Base-by-base conservation (phyloP, 2,888 invertebrate genomes). In the Diachrysia chrysitis region DNA sequence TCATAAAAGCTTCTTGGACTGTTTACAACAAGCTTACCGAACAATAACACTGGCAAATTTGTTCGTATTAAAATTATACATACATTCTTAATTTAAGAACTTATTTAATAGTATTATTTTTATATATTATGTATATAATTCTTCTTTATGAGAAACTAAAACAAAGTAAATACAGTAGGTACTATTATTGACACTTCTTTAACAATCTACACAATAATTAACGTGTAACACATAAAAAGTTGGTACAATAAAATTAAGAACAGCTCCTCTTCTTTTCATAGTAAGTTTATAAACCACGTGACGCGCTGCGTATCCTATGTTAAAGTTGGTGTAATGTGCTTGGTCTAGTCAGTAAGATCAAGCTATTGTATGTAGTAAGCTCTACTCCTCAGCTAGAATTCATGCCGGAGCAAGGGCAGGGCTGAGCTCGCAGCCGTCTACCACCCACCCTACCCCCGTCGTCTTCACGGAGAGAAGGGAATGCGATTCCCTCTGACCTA, bases 401-500 rank as follows among this genome's bases (percentile, higher is more conserved):
- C 68, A 78, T 76, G 72, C 65, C 65, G 63, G 68, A 70, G 72
- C 88, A 88, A 87, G 87, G 88, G 83, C 86, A 84, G 76, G 75
- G 73, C 76, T 75, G 73, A 66, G 53, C 63, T 73, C 70, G 37
- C 56, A 64, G 53, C 57, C 23, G 69, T 57, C 66, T 42, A 17
- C 63, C 73, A 67, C 74, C 77, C 73, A 68, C 71, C 68, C 73
- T 78, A 67, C 81, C 57, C 71, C 69, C 76, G 78, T 69, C 62
- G 71, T 69, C 75, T 51, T 35, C 35, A 19, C 25, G 78, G 81
- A 86, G 84, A 78, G 86, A 83, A 73, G 78, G 83, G 83, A 85
- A 87, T 87, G 86, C 87, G 84, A 88, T 86, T 87, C 90, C 87
- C 81, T 83, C 85, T 89, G 92, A 91, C 93, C 93, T 81, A 93